phyloP scores from a whole-genome alignment of 2,113 vertebrate genomes.

The Tachysurus fulvidraco region DNA sequence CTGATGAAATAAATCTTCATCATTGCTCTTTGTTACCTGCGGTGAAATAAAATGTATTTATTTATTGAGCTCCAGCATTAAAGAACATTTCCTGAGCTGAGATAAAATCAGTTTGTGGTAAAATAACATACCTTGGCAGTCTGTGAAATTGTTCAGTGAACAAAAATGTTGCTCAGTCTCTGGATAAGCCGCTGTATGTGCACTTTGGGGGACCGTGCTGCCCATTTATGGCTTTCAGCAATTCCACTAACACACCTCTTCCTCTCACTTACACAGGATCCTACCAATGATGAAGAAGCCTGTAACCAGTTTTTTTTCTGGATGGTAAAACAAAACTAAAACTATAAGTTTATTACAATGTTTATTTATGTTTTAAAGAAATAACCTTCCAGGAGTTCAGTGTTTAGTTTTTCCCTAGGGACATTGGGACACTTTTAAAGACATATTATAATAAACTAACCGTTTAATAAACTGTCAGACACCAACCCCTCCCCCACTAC shows the following conservation, averaged over 20 bases:
- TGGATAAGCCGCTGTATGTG: not conserved
- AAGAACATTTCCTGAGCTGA: not conserved
- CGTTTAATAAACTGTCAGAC: too few species aligned
- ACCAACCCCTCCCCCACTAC: too few species aligned
- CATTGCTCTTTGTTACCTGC: constrained; percentile 36
- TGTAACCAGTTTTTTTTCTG: not conserved
- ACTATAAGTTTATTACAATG: not conserved
- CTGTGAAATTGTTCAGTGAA: not conserved
- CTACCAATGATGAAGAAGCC: constrained; percentile 3
- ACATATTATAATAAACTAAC: not conserved
- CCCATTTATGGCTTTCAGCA: constrained; percentile 14
- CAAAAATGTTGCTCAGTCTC: not conserved
- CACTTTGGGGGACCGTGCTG: not conserved
- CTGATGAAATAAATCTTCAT: constrained; percentile 69
- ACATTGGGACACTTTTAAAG: not conserved
- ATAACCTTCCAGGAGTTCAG: not conserved
- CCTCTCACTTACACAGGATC: not conserved
- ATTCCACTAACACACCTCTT: not conserved
- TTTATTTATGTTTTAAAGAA: not conserved
- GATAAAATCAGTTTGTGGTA: not conserved
- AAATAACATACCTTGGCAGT: constrained; percentile 6
- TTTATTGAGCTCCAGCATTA: not conserved
- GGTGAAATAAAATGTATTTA: not conserved
- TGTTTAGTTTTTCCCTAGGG: not conserved
- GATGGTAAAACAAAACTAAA: not conserved